Base-by-base conservation (phyloP, 2,113 vertebrate genomes). In the Neolamprologus sp. region DNA sequence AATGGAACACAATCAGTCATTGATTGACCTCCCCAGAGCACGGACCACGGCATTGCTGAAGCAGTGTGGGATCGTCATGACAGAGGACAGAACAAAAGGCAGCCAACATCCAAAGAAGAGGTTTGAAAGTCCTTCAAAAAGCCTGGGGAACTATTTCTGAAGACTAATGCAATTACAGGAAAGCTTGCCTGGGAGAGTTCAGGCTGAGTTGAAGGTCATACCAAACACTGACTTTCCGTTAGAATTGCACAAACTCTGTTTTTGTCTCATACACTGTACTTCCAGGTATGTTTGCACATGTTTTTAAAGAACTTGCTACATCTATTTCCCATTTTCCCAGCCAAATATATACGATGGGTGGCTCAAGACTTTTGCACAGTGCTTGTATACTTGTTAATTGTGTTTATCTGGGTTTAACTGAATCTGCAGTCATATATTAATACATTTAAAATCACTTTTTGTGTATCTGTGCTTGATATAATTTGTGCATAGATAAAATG, bases 291-390 rank as follows among this genome's bases (percentile, higher is more conserved):
- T 14, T 68, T 68, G 63, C 35, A 68, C n/a, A 40, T 40, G 12
- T 40, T 68, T 4, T 40, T 4, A 6, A 68, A 68, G 1, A 37
- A 3, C 6, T 23, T 68, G n/a, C 35, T 23, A 13, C 63, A 40
- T 14, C 3, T 40, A 14, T 68, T 68, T 40, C 35, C 33, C 63
- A 40, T 68, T 68, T 68, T 68, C 12, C 35, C 0, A 23, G 33
- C 35, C 1, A 68, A 68, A 68, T 40, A 1, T 40, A 40, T 1
- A 40, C 0, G 19, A 68, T 9, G 35, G n/a, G n/a, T 40, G 0
- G 35, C n/a, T 23, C 35, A 68, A 68, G 35, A 0, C 63, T 14
- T 68, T 40, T 40, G 11, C 63, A 68, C 35, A 21, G 63, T 21
- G 30, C 35, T 23, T 71, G 12, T 42, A 71, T 45, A 45, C 12